Conservation (phyloP, 2,113 vertebrate species). For the Ranitomeya imitator region DNA sequence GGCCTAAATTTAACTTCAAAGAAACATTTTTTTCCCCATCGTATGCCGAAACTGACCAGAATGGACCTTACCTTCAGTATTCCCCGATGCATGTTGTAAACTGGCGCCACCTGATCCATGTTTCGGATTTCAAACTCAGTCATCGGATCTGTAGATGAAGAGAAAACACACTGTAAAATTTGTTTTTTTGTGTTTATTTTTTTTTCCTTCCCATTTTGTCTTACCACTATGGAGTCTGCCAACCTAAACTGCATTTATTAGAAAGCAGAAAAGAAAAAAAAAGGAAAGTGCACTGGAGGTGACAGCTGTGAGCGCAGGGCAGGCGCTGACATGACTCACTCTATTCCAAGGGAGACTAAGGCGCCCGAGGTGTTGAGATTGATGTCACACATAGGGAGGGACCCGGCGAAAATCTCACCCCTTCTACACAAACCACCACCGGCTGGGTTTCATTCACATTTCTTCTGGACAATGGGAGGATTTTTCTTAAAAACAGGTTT, state of each 20-base stretch:
- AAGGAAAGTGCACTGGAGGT: neutral
- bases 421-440: neutral
- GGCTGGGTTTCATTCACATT: neutral
- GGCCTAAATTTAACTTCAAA: too few relatives aligned
- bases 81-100: conserved; percentile 73
- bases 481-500: too few relatives aligned
- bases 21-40: too few relatives aligned
- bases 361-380: neutral
- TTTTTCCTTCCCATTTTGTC: neutral
- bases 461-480: neutral
- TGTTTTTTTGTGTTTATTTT: neutral
- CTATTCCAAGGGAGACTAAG: neutral
- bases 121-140: conserved; percentile 78
- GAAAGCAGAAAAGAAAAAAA: too few relatives aligned
- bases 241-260: neutral
- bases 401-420: neutral
- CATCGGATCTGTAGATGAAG: conserved; percentile 69
- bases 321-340: neutral
- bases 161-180: conserved; percentile 12
- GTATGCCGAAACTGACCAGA: neutral
- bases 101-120: conserved; percentile 85
- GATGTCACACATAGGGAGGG: neutral
- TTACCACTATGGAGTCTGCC: neutral
- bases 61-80: conserved; percentile 78
- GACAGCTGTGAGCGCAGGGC: too few relatives aligned